Conservation (phyloP, 1,140 invertebrate genomes). For the Protaetia brevitarsis region DNA sequence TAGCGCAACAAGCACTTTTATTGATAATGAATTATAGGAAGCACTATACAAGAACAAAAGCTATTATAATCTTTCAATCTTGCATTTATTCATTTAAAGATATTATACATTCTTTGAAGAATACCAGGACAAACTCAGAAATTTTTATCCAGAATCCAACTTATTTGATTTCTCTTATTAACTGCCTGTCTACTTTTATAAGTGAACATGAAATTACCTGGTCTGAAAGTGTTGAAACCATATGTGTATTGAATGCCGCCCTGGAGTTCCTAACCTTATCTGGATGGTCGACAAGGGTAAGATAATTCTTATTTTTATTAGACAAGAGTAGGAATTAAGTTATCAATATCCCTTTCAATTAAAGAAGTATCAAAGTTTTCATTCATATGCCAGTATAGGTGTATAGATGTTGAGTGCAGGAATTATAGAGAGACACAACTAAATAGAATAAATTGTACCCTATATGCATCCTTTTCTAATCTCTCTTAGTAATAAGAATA, state of each 20-base stretch:
- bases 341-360: too few species aligned
- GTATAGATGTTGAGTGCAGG: too few species aligned
- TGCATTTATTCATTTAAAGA: constrained; percentile 65
- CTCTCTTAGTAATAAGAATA: too few species aligned
- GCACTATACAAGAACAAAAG: constrained; percentile 59
- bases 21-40: constrained; percentile 50
- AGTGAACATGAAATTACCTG: constrained; percentile 69
- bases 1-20: constrained; percentile 60
- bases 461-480: too few species aligned
- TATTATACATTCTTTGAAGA: constrained; percentile 43
- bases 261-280: constrained; percentile 48
- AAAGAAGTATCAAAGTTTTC: too few species aligned
- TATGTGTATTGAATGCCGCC: constrained; percentile 52
- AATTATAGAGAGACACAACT: too few species aligned
- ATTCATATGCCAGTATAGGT: too few species aligned
- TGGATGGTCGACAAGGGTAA: constrained; percentile 47
- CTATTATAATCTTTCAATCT: constrained; percentile 67
- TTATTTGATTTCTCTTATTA: constrained; percentile 59
- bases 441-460: too few species aligned
- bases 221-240: constrained; percentile 68
- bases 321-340: background rate
- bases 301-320: background rate
- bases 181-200: constrained; percentile 60
- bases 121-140: constrained; percentile 18
- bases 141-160: constrained; percentile 11